Conservation (phyloP, 2,888 invertebrate species). For the Drosophila greeni region DNA sequence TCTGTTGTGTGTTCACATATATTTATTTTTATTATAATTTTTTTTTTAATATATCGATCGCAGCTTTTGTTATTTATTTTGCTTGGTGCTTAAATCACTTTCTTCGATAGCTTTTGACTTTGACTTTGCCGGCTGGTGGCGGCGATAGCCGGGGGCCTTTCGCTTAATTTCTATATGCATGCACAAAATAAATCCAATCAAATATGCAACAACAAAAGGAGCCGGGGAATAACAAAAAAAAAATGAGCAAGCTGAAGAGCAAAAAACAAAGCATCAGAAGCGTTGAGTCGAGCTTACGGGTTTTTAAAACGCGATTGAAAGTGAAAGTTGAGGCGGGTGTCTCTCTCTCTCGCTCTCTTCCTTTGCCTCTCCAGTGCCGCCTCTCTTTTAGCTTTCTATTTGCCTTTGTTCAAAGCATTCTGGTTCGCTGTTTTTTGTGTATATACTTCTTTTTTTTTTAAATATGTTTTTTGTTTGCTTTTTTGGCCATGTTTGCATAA, state of each 20-base stretch:
- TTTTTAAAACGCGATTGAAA: constrained; percentile 71
- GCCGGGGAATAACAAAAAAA: constrained; percentile 27
- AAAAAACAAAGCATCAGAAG: constrained; percentile 26
- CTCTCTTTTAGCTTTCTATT: constrained; percentile 61
- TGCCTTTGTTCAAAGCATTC: constrained; percentile 41
- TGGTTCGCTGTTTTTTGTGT: constrained; percentile 9
- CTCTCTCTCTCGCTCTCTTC: constrained; percentile 18
- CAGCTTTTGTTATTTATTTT: constrained; percentile 7
- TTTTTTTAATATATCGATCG: background rate
- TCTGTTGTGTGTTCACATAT: background rate
- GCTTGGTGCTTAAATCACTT: constrained; percentile 53
- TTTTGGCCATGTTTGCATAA: constrained; percentile 45
- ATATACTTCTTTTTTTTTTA: background rate
- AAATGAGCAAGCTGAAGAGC: constrained; percentile 10
- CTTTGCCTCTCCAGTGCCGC: constrained; percentile 7
- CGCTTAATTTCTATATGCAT: constrained; percentile 68
- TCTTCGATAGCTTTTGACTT: constrained; percentile 39
- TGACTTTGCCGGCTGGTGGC: constrained; percentile 19
- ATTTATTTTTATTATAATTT: background rate
- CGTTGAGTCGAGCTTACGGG: constrained; percentile 48
- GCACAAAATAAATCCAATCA: constrained; percentile 49
- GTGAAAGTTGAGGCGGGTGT: constrained; percentile 57
- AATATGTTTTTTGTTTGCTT: background rate
- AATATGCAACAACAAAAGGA: constrained; percentile 48
- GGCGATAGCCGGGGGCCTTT: constrained; percentile 51